Base-by-base conservation (phyloP, 2,797 vertebrate species). In the Acrossocheilus fasciatus region DNA sequence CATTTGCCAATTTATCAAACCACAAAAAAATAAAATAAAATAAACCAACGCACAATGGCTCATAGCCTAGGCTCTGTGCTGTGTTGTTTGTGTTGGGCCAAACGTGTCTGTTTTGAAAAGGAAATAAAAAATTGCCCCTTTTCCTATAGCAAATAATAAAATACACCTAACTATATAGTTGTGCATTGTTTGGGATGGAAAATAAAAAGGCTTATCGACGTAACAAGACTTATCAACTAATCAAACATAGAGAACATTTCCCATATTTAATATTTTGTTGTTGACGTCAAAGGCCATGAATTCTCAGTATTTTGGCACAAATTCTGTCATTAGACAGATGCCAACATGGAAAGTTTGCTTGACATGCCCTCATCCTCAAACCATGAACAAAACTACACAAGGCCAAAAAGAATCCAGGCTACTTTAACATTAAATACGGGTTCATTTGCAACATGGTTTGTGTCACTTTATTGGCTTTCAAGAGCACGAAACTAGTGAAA, bases 331-430 rank as follows among this genome's bases (percentile, higher is more conserved):
- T 81, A 20, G n/a, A 23, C 26, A 15, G 20, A 81, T 15, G 12
- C 45, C 80, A 81, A 69, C 18, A 81, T 81, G 80, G 30, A 68
- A 81, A 50, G 11, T 69, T 81, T 81, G 43, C 41, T 69, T 69
- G 64, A 69, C 18, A 14, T 50, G 79, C 79, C 79, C 18, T 23
- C 30, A 36, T 80, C 17, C n/a, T 57, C 6, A 57, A 77, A 77
- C 34, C 75, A 77, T 77, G 75, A 77, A 36, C 9, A 77, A 36
- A 39, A 57, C 50, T 78, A 78, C 76, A 41, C 54, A 59, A 78
- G 7, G 10, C 17, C 20, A 3, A 14, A 54, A 77, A 36, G 39
- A 36, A 47, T 50, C 26, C 11, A 15, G 41, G 17, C 26, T 81
- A 34, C 12, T 39, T 69, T 50, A 50, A 69, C 6, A 69, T 23